These are phyloP conservation scores for Pelecanoides urinatrix DNA, from an alignment of 2,113 vertebrate genomes.

Conservation along the genomic window DNA sequence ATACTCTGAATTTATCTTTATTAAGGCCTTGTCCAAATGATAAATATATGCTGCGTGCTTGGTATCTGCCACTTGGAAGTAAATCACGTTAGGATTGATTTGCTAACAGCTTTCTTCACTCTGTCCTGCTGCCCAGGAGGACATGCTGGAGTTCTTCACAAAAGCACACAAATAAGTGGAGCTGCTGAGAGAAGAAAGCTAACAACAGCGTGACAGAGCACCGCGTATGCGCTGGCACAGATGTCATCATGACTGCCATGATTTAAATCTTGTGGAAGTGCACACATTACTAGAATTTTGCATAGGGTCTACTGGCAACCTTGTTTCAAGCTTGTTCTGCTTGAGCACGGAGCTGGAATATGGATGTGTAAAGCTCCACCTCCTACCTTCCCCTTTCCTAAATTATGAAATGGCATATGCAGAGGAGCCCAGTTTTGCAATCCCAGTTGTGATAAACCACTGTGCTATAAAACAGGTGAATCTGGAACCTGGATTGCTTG, in stretches of 20 bases:
- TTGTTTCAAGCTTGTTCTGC: background rate
- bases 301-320: background rate
- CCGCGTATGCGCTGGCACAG: background rate
- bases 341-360: background rate
- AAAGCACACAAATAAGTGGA: constrained; percentile 24
- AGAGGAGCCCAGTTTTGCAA: background rate
- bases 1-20: constrained; percentile 80
- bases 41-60: constrained; percentile 76
- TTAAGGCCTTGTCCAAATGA: constrained; percentile 84
- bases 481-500: background rate
- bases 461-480: background rate
- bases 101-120: constrained; percentile 71
- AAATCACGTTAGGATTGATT: constrained; percentile 84
- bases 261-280: background rate
- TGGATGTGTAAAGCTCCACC: background rate
- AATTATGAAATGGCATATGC: background rate
- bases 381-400: background rate
- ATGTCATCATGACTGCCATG: background rate
- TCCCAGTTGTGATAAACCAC: background rate
- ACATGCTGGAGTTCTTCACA: constrained; percentile 58
- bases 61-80: constrained; percentile 79
- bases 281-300: background rate
- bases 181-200: background rate
- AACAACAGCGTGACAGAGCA: background rate
- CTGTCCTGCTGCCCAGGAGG: constrained; percentile 59